phyloP scores from a whole-genome alignment of 2,113 vertebrate genomes.

The Gymnarchus niloticus region DNA sequence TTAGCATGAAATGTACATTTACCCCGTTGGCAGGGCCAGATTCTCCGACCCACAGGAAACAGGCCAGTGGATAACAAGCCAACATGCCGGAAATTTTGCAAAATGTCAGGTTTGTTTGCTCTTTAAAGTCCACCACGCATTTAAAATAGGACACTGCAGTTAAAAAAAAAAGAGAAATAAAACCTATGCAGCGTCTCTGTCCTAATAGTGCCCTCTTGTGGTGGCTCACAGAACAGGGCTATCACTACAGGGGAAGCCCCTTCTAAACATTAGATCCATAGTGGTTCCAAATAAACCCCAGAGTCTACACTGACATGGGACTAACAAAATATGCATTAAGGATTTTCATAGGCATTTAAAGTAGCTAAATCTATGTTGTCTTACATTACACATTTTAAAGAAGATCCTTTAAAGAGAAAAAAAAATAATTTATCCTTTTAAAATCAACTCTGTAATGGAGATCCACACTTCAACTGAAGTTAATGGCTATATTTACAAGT shows the following conservation, averaged over 20 bases:
- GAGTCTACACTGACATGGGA: not conserved
- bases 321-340: not conserved
- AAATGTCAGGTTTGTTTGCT: slow-evolving; percentile 43
- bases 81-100: slow-evolving; percentile 38
- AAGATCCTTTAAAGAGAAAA: not conserved
- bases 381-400: not conserved
- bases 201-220: slow-evolving; percentile 26
- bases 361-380: not conserved
- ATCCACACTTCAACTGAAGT: slow-evolving; percentile 14
- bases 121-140: slow-evolving; percentile 47
- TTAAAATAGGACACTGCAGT: not conserved
- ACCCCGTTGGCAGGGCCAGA: not conserved
- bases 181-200: not conserved
- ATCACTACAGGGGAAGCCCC: not conserved
- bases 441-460: not conserved
- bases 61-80: not conserved
- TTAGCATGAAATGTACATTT: not conserved
- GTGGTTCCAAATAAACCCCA: not conserved
- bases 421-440: not conserved
- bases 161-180: not conserved
- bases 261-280: not conserved
- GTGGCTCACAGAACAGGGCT: not conserved
- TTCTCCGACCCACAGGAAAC: not conserved
- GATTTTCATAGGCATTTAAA: not conserved
- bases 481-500: not conserved